Base-by-base conservation (phyloP, 1,140 invertebrate species). In the Psix sp. region DNA sequence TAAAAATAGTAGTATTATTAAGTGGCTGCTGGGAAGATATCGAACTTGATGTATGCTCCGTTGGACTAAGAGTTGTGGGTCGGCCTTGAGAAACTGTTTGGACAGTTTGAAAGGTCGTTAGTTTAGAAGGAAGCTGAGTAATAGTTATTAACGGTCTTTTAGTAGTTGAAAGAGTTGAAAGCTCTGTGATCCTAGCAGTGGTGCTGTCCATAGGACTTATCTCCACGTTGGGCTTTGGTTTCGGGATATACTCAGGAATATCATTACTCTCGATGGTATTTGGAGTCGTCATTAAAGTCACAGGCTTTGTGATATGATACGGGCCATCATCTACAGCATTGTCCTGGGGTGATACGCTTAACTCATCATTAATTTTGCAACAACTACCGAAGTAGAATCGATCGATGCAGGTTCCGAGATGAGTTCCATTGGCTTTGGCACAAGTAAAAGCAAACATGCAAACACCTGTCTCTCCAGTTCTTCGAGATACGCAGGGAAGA, bases 391-490 rank as follows among this genome's bases (percentile, higher is more conserved):
- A 96, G 84, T 96, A 96, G 84, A 96, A 96, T 40, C 94, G 91
- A 85, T 97, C 95, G 80, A 96, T 94, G 82, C 96, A 97, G 3
- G 94, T 96, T 42, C 95, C 95, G 60, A 97, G 86, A 78, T 96
- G 95, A 1, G 94, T 94, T 18, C 96, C 96, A 82, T 96, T 96
- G 17, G 93, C 90, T 88, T 96, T 96, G 21, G 95, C 90, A 80
- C 96, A 98, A 65, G 96, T 94, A 84, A 95, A 96, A 48, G 95
- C 95, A 82, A 98, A 97, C 95, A 98, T 98, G 80, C 96, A 98
- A 5, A 95, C 89, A 5, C 96, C 96, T 46, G 91, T 92, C 70
- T 94, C 91, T 3, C 91, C 92, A 14, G 91, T 92, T 80, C 91
- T 90, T 79, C 93, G 90, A 40, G 93, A 94, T 78, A 95, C 91